These are phyloP conservation scores for Formica exsecta DNA, from an alignment of 1,140 invertebrate genomes.

Conservation along the genomic window DNA sequence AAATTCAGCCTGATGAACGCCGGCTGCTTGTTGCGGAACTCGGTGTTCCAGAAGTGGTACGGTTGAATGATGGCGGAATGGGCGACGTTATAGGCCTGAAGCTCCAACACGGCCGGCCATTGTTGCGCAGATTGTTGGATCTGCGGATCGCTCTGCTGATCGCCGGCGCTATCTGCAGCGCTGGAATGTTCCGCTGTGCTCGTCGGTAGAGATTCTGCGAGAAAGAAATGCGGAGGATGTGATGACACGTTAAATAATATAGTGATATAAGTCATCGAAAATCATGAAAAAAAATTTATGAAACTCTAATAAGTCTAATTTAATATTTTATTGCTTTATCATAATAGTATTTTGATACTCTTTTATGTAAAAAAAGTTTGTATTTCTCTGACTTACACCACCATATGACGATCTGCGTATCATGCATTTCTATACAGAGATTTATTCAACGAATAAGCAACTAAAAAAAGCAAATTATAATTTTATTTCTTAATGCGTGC, in stretches of 20 bases:
- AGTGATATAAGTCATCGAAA: background rate
- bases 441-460: background rate
- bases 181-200: slow-evolving; percentile 90
- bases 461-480: background rate
- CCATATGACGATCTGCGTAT: too few species aligned
- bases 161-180: slow-evolving; percentile 84
- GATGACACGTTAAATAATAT: background rate
- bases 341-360: background rate
- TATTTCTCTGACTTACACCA: background rate
- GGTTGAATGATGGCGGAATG: slow-evolving; percentile 93
- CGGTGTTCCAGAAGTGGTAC: slow-evolving; percentile 96
- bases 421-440: background rate
- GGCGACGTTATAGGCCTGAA: slow-evolving; percentile 93
- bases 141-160: slow-evolving; percentile 88
- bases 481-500: background rate
- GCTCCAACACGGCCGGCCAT: slow-evolving; percentile 93
- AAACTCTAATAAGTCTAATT: background rate
- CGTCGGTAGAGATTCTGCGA: slow-evolving; percentile 89
- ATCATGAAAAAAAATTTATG: background rate
- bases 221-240: background rate
- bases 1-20: slow-evolving; percentile 96
- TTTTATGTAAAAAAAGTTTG: background rate
- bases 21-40: slow-evolving; percentile 95
- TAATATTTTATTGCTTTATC: background rate
- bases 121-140: slow-evolving; percentile 90